Evolutionary conservation across 1,140 invertebrate genomes (phyloP), one percentile per base, ranked within the genome.

Genomic region (Temnothorax nylanderi): DNA sequence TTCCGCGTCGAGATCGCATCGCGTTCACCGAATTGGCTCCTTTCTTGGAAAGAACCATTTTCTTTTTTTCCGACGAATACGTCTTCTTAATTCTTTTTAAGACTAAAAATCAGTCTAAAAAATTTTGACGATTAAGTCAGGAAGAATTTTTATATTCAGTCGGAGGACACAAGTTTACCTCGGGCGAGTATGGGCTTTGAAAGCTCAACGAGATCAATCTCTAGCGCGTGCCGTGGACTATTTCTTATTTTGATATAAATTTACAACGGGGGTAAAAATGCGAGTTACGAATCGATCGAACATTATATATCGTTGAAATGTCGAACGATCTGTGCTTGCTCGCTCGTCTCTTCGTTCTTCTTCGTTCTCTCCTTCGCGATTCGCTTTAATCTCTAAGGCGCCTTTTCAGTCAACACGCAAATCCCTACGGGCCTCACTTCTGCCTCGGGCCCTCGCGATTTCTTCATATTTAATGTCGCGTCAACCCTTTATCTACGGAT

Each of bases 201-300:
- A 67, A 21, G 11, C 18, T 54, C 60, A 8, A 47, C 34, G 69
- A 74, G 80, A 75, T 84, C 69, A 26, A 32, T 74, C 67, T 21
- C 41, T 54, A 5, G 37, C 16, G 13, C 74, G 60, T 18, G 7
- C 21, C 71, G 58, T 13, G 77, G 54, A 26, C 54, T 86, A 51
- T 41, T 34, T 34, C 21, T 86, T 75, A 69, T 47, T 80, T 49
- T 87, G 88, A 90, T 89, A 90, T 87, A 76, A 37, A 72, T 75
- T 58, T 32, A 34, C 62, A 82, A 74, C 18, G 26, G 32, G 60
- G 13, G 37, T 16, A 54, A 44, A 32, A 37, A 56, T 41, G 51
- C 80, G 51, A 82, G 21, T 65, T 21, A 44, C 47, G 47, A 65
- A 37, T 80, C 77, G 58, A 21, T 62, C 37, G 44, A 37, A 3